phyloP scores from a whole-genome alignment of 2,888 invertebrate genomes.

The Agapostemon virescens region DNA sequence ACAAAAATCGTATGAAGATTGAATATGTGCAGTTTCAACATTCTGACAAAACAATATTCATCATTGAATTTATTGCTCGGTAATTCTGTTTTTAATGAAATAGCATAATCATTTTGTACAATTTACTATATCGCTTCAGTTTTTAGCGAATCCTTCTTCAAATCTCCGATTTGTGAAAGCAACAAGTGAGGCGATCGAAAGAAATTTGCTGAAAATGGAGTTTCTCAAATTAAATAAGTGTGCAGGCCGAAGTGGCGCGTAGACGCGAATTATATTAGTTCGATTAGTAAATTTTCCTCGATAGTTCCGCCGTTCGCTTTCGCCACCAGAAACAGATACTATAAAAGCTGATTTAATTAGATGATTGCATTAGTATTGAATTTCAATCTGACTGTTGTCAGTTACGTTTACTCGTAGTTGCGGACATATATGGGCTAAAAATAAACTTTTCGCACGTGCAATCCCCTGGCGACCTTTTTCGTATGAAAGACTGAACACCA shows the following conservation, averaged over 20 bases:
- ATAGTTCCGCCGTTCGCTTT: not conserved
- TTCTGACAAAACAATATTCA: no score
- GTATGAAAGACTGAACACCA: slow-evolving; percentile 38
- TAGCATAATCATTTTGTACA: no score
- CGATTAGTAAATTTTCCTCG: not conserved
- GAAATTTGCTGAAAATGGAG: not conserved
- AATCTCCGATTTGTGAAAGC: not conserved
- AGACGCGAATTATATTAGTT: not conserved
- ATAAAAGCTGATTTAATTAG: not conserved
- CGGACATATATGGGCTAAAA: not conserved
- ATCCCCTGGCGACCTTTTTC: slow-evolving; percentile 44
- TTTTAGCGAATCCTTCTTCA: not conserved
- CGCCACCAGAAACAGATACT: not conserved
- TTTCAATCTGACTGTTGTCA: not conserved
- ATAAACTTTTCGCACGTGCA: slow-evolving; percentile 29
- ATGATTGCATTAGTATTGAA: not conserved
- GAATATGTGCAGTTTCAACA: no score
- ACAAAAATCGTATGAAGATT: no score
- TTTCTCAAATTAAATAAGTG: not conserved
- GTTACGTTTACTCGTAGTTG: not conserved
- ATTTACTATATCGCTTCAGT: no score
- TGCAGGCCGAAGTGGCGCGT: not conserved
- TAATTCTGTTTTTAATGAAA: no score
- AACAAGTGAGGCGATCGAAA: not conserved
- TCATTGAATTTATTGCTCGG: no score